Evolutionary conservation across 2,113 vertebrate genomes (phyloP).

Genomic region (Lagenorhynchus albirostris): DNA sequence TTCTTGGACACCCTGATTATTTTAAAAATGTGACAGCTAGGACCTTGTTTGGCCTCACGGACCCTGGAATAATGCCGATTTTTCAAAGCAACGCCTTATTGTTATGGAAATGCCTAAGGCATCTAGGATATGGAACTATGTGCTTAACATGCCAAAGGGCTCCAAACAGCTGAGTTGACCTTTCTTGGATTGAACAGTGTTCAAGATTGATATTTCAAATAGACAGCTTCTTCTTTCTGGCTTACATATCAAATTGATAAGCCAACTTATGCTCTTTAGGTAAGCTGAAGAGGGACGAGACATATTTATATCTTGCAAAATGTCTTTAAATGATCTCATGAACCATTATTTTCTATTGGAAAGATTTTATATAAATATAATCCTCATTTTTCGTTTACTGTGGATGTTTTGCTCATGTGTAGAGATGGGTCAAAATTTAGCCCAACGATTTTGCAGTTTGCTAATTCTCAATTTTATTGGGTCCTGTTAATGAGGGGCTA

Average conservation of each 20-base stretch:
- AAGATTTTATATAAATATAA: background rate
- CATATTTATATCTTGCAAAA: background rate
- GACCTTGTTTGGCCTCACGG: background rate
- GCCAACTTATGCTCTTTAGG: background rate
- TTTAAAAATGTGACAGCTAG: background rate
- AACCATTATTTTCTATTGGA: background rate
- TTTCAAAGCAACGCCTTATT: background rate
- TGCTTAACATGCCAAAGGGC: background rate
- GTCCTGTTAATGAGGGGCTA: background rate
- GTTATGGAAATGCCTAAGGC: background rate
- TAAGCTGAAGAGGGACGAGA: background rate
- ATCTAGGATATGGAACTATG: background rate
- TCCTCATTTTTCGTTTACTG: background rate
- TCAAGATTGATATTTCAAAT: conserved; percentile 7
- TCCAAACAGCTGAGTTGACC: background rate
- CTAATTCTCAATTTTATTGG: background rate
- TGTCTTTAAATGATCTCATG: background rate
- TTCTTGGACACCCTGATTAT: background rate
- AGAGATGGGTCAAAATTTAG: background rate
- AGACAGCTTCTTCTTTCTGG: background rate
- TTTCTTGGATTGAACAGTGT: background rate
- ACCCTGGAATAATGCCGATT: background rate
- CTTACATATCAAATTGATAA: conserved; percentile 1
- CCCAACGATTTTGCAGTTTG: background rate
- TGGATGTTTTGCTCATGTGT: background rate